Evolutionary conservation across 1,140 invertebrate genomes (phyloP).

Genomic region (Euwallacea similis): DNA sequence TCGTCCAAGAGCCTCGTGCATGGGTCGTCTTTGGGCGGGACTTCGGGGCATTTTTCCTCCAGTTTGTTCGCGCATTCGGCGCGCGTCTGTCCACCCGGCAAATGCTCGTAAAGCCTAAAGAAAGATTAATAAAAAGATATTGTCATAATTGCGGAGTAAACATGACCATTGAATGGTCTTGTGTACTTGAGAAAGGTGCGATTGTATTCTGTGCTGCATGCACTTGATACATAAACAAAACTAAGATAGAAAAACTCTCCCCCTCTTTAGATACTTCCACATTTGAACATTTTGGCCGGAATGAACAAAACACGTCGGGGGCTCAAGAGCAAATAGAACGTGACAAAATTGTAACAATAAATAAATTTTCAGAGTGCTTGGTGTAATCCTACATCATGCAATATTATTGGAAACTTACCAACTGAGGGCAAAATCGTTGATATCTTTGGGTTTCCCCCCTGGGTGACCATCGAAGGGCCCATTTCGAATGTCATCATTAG

Average conservation of each 20-base stretch:
- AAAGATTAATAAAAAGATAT: not conserved
- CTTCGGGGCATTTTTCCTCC: slow-evolving; percentile 57
- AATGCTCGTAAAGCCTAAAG: slow-evolving; percentile 53
- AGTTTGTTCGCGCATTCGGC: slow-evolving; percentile 47
- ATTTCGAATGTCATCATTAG: slow-evolving; percentile 65
- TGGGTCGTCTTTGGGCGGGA: slow-evolving; percentile 61
- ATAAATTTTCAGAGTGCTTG: too few relatives aligned
- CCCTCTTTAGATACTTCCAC: too few relatives aligned
- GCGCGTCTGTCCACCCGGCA: slow-evolving; percentile 41
- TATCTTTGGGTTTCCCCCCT: slow-evolving; percentile 54
- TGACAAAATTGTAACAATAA: too few relatives aligned
- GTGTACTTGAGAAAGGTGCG: not conserved
- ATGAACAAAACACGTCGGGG: too few relatives aligned
- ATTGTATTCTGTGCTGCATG: too few relatives aligned
- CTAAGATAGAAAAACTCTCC: too few relatives aligned
- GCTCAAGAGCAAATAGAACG: too few relatives aligned
- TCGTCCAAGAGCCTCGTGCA: slow-evolving; percentile 66
- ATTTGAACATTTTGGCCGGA: too few relatives aligned
- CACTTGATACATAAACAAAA: too few relatives aligned
- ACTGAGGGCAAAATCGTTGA: slow-evolving; percentile 62
- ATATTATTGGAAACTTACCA: slow-evolving; percentile 54
- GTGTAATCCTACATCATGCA: not conserved
- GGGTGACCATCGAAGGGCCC: slow-evolving; percentile 46
- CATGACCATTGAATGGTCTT: not conserved
- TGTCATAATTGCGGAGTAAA: not conserved